A percentile compares a stretch with the other conserved stretches of the same genome.
Evolutionary conservation across 2,113 vertebrate genomes (phyloP).

Genomic region (Dolichallabes microphthalmus): DNA sequence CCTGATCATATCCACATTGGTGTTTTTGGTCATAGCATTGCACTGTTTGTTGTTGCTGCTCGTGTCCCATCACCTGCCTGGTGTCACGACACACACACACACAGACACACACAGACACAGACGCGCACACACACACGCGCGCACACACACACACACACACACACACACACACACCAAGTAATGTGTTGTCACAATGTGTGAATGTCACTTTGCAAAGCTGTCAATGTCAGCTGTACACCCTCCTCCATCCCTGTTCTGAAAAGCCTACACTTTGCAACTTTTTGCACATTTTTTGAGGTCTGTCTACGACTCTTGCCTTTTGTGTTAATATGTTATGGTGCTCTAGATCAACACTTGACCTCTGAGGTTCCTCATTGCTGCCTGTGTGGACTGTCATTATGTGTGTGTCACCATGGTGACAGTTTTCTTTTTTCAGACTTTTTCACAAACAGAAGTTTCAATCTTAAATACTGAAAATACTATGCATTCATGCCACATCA

Average conservation of each 20-base stretch:
- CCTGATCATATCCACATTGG: conserved; percentile 2
- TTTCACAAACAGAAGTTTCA: not conserved
- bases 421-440: not conserved
- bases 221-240: not conserved
- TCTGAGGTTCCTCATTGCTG: not conserved
- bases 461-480: not conserved
- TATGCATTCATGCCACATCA: not conserved
- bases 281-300: not conserved
- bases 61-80: conserved; percentile 28
- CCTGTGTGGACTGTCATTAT: not conserved
- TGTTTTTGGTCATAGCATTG: conserved; percentile 38
- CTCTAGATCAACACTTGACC: not conserved
- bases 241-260: not conserved
- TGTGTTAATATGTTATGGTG: not conserved
- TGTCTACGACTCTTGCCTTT: not conserved
- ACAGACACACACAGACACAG: not conserved
- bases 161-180: not conserved
- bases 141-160: not conserved
- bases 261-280: not conserved
- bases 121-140: not conserved
- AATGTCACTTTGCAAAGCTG: conserved; percentile 7
- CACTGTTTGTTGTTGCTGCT: conserved; percentile 36
- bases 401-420: not conserved
- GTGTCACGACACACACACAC: not conserved
- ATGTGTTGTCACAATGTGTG: not conserved